Base-by-base conservation (phyloP, 2,113 vertebrate species). In the Pseudorectes ferrugineus region DNA sequence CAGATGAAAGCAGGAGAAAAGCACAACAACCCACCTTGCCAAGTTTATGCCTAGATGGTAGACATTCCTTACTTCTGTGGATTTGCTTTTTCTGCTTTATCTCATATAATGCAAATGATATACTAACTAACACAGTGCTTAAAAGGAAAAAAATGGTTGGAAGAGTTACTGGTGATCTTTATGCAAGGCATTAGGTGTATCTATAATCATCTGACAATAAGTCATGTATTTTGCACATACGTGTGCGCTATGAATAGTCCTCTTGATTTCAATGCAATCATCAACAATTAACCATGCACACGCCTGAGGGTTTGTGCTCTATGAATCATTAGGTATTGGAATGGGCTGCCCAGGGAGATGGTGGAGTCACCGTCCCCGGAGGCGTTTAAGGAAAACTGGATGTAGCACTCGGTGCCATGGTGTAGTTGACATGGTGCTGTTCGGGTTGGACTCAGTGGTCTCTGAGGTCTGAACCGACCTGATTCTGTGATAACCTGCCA, bases 1-100 rank as follows among this genome's bases (percentile, higher is more conserved):
- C 42, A 85, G 75, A 90, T 85, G 89, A 94, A 96, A 96, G 89
- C 71, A 93, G 78, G 17, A 57, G 31, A 43, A 81, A 36, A 35
- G 33, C 3, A 31, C 31, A 76, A 49, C 70, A 89, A 46, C 29
- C 3, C 61, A 63, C 63, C 55, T 86, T 78, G 94, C 75, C 85
- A 95, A 86, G 40, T 76, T 70, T 80, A 54, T 63, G 81, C 46
- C n/a, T 83, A 48, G 24, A n/a, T 55, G 40, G 51, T 42, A 93
- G 55, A 76, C 58, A 42, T 40, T 33, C 28, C 78, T 90, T 79
- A n/a, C 49, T 83, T 71, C 16, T 38, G 59, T 74, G 40, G 20
- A 38, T 77, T 63, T 85, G 25, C 31, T 71, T 93, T 80, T 68
- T 67, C 29, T 66, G 24, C 31, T 71, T 48, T 66, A 54, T 40